Evolutionary conservation across 1,140 invertebrate genomes (phyloP).

Genomic region (Adelges cooleyi): DNA sequence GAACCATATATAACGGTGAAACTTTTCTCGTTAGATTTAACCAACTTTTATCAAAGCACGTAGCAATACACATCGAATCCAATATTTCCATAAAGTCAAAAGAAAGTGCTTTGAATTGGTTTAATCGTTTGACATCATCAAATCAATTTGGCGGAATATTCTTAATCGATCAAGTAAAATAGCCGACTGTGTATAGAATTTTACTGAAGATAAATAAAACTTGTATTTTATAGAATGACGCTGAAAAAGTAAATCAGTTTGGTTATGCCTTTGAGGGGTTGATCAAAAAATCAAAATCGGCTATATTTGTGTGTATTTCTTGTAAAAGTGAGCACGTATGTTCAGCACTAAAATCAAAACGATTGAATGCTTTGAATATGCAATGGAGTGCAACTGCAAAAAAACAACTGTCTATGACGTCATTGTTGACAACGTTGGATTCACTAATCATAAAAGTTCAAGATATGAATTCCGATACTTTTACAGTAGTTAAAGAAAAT

Average conservation of each 20-base stretch:
- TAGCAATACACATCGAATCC: neutral
- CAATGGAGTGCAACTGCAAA: neutral
- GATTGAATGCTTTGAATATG: neutral
- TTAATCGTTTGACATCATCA: neutral
- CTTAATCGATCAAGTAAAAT: neutral
- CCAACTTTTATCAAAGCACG: neutral
- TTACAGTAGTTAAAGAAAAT: too few relatives aligned
- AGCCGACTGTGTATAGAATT: neutral
- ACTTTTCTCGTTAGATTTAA: constrained; percentile 10
- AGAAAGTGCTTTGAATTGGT: neutral
- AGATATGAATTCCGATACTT: too few relatives aligned
- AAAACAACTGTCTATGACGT: neutral
- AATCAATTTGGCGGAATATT: neutral
- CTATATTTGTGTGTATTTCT: neutral
- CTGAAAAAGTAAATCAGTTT: neutral
- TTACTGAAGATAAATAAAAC: too few relatives aligned
- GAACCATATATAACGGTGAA: too few relatives aligned
- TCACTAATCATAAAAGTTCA: too few relatives aligned
- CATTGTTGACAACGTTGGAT: neutral
- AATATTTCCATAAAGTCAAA: neutral
- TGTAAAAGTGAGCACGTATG: neutral
- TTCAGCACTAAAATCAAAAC: neutral
- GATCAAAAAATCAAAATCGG: neutral
- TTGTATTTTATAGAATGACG: neutral
- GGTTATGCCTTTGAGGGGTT: neutral